phyloP scores from a whole-genome alignment of 2,113 vertebrate genomes.

The Rynchops niger region DNA sequence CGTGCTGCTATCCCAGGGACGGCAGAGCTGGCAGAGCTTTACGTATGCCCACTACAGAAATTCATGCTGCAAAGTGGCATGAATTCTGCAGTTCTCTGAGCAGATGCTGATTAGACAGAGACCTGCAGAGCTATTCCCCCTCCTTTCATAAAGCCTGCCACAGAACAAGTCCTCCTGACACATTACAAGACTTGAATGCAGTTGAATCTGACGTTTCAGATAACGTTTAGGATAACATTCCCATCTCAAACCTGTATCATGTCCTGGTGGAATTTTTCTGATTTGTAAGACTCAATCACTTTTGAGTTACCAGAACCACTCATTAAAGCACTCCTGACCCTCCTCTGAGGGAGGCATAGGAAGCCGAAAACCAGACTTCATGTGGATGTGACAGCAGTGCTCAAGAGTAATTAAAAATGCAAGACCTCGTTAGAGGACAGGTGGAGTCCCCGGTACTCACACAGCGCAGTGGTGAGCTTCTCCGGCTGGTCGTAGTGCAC shows the following conservation, averaged over 20 bases:
- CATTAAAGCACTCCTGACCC: not conserved
- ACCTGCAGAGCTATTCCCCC: too few species aligned
- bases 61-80: not conserved
- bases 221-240: not conserved
- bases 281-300: not conserved
- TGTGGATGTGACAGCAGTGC: rapidly evolving
- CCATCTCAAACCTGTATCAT: not conserved
- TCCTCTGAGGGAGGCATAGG: not conserved
- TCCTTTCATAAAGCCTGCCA: not conserved
- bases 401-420: not conserved
- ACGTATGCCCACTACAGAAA: not conserved
- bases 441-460: constrained; percentile 72
- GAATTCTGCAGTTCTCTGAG: not conserved
- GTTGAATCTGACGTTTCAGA: not conserved
- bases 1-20: too few species aligned
- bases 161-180: not conserved
- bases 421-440: not conserved
- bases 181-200: not conserved
- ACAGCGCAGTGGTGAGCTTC: constrained; percentile 89
- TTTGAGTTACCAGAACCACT: not conserved
- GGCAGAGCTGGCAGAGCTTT: not conserved
- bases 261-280: not conserved
- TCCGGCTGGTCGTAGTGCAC: constrained; percentile 95
- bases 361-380: not conserved
- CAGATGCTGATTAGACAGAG: not conserved